phyloP scores from a whole-genome alignment of 2,113 vertebrate genomes.

The Vulpes ferrilata region DNA sequence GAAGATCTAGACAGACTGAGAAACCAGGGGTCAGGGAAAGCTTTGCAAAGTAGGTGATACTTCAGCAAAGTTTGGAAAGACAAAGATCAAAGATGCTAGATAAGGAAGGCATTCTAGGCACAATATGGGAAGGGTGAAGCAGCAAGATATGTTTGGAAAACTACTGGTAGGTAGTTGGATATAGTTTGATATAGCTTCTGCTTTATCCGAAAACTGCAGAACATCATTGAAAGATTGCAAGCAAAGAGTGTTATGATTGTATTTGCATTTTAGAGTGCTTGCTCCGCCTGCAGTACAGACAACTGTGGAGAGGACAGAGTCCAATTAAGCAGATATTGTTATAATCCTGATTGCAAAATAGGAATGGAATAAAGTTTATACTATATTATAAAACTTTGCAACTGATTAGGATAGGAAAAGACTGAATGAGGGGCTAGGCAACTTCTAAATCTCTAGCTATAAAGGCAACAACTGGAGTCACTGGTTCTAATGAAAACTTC shows the following conservation, averaged over 20 bases:
- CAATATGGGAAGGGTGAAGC: not conserved
- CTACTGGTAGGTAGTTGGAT: not conserved
- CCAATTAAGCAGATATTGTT: not conserved
- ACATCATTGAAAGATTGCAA: not conserved
- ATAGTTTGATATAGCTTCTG: not conserved
- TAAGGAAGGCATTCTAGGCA: not conserved
- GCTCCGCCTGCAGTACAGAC: not conserved
- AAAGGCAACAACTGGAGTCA: not conserved
- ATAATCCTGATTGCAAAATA: not conserved
- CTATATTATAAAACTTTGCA: not conserved
- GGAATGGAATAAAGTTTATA: not conserved
- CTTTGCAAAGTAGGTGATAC: not conserved
- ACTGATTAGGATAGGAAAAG: not conserved
- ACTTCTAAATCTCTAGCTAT: not conserved
- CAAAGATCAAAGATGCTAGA: not conserved
- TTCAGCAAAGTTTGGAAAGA: not conserved
- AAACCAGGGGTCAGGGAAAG: not conserved
- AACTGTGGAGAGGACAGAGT: not conserved
- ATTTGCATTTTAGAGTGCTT: not conserved
- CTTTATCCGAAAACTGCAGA: slow-evolving; percentile 41
- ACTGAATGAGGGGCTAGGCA: not conserved
- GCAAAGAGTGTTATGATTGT: not conserved
- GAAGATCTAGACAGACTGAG: not conserved
- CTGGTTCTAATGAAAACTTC: not conserved
- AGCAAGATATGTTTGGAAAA: not conserved